phyloP scores from a whole-genome alignment of 2,888 invertebrate species.

The Selenia dentaria region DNA sequence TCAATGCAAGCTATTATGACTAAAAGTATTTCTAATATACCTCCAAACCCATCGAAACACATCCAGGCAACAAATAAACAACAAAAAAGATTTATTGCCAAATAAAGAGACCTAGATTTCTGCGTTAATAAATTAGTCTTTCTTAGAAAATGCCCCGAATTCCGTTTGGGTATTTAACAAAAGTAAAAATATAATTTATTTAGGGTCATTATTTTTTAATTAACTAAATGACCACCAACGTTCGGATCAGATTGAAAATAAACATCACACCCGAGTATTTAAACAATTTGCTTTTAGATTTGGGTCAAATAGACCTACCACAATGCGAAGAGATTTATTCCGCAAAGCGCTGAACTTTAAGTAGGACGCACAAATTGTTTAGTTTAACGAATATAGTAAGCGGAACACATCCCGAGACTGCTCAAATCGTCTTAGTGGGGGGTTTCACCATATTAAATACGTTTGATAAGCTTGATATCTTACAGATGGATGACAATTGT shows the following conservation, averaged over 20 bases:
- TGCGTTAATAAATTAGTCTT: conserved; percentile 38
- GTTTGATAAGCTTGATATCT: no score
- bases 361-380: conserved; percentile 2
- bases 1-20: no score
- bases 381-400: not conserved
- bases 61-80: conserved; percentile 25
- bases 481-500: no score
- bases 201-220: conserved; percentile 31
- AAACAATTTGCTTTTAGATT: conserved; percentile 12
- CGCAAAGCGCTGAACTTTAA: conserved; percentile 6
- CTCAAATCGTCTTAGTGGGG: no score
- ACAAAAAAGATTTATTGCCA: conserved; percentile 44
- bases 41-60: not conserved
- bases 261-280: conserved; percentile 10
- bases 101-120: conserved; percentile 41
- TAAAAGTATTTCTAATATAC: no score
- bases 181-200: conserved; percentile 28
- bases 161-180: conserved; percentile 24
- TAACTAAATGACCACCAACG: conserved; percentile 34
- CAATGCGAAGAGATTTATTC: conserved; percentile 13
- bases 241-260: conserved; percentile 10
- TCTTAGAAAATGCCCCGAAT: conserved; percentile 38
- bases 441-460: no score
- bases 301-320: conserved; percentile 20
- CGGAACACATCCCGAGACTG: no score